These are phyloP conservation scores for Collichthys lucidus DNA, from an alignment of 2,113 vertebrate genomes.

Conservation along the genomic window DNA sequence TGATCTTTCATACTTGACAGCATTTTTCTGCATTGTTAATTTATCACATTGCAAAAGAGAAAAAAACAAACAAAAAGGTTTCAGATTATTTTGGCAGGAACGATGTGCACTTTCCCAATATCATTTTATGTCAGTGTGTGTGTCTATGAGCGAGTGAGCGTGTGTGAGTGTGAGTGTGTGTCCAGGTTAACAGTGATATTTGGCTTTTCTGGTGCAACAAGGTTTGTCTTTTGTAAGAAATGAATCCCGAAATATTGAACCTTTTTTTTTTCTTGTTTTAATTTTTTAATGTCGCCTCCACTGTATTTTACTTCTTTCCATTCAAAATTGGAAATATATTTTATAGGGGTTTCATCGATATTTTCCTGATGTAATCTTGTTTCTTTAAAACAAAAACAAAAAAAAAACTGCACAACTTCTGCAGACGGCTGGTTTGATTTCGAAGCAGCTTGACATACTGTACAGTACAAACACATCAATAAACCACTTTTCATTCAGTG, in stretches of 20 bases:
- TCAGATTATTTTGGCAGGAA: conserved; percentile 67
- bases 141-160: not conserved
- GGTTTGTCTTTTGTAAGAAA: conserved; percentile 69
- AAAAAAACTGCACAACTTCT: conserved; percentile 59
- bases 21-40: conserved; percentile 77
- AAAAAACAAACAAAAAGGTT: conserved; percentile 50
- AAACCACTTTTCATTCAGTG: conserved; percentile 56
- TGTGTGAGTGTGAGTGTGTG: not conserved
- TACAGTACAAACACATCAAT: conserved; percentile 20
- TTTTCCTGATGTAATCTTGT: conserved; percentile 59
- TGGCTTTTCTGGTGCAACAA: conserved; percentile 71
- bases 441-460: conserved; percentile 35
- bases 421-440: conserved; percentile 60
- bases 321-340: conserved; percentile 74
- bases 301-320: conserved; percentile 76
- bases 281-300: conserved; percentile 72
- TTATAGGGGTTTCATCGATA: conserved; percentile 56
- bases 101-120: conserved; percentile 79
- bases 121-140: conserved; percentile 51
- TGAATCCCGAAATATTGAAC: conserved; percentile 60
- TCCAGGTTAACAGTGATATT: conserved; percentile 57
- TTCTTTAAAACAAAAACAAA: conserved; percentile 10
- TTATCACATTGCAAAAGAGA: conserved; percentile 71
- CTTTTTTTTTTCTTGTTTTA: conserved; percentile 4
- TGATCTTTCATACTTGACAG: conserved; percentile 84